A percentile compares a stretch with the other conserved stretches of the same genome.
Evolutionary conservation across 1,140 invertebrate species (phyloP).

Genomic region (Ips typographus): DNA sequence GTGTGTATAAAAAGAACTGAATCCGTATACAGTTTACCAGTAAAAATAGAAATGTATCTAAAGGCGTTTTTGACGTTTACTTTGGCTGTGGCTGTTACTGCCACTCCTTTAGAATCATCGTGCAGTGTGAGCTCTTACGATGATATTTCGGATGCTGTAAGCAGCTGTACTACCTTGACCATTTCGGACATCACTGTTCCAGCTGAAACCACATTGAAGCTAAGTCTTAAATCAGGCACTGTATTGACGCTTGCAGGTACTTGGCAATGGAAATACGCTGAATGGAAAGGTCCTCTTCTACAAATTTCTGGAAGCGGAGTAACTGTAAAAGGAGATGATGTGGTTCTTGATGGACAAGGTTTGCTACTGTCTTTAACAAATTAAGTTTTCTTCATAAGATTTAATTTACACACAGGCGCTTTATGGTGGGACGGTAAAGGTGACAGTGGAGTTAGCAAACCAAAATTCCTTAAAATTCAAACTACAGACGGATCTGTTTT

Average conservation of each 20-base stretch:
- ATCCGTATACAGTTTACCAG: no score
- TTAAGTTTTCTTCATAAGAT: no score
- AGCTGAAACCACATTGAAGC: conserved; percentile 15
- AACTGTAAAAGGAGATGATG: not conserved
- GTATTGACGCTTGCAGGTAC: conserved; percentile 13
- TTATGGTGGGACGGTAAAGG: conserved; percentile 23
- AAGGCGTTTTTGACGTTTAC: no score
- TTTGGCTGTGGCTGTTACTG: not conserved
- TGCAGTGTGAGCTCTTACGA: not conserved
- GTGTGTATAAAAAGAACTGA: no score
- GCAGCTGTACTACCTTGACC: conserved; percentile 4
- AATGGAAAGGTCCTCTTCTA: conserved; percentile 17
- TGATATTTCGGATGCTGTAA: not conserved
- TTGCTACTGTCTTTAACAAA: no score
- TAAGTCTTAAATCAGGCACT: not conserved
- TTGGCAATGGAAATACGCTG: conserved; percentile 10
- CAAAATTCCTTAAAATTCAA: conserved; percentile 20
- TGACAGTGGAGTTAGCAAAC: conserved; percentile 16
- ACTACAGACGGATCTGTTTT: conserved; percentile 1
- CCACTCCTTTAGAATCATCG: not conserved
- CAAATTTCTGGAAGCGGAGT: conserved; percentile 10
- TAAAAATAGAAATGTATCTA: no score
- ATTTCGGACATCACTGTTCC: conserved; percentile 9
- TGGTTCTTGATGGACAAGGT: not conserved
- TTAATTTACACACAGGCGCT: not conserved